These are phyloP conservation scores for Neogale vison DNA, from an alignment of 2,113 vertebrate genomes.

Conservation along the genomic window DNA sequence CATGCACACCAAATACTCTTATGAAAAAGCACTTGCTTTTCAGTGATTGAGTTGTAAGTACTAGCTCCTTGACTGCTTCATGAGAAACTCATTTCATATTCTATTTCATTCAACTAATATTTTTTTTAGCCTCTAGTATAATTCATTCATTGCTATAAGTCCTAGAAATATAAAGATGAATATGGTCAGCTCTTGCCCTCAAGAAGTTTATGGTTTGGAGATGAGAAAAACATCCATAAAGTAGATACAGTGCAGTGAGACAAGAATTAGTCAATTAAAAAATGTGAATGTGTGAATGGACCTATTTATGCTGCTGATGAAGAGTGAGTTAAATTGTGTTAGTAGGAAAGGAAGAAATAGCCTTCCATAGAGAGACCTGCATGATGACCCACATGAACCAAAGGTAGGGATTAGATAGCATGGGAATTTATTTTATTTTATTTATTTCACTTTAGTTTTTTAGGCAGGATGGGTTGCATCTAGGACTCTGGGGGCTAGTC, in stretches of 20 bases:
- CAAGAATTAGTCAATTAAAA: background rate
- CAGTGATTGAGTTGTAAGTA: constrained; percentile 55
- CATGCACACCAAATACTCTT: constrained; percentile 46
- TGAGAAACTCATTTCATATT: constrained; percentile 29
- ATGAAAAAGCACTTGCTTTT: constrained; percentile 60
- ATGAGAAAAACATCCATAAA: background rate
- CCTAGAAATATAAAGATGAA: background rate
- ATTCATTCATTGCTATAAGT: background rate
- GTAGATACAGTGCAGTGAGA: background rate
- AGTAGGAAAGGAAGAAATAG: background rate
- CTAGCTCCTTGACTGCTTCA: background rate
- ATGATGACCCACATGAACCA: no score
- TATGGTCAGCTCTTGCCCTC: background rate
- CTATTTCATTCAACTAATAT: constrained; percentile 8
- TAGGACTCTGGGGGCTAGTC: rapidly evolving
- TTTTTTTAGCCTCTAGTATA: background rate
- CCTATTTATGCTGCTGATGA: background rate
- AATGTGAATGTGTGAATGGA: background rate
- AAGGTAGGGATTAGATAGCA: background rate
- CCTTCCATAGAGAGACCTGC: background rate
- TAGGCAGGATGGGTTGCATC: background rate
- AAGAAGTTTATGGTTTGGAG: background rate
- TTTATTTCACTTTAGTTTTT: background rate
- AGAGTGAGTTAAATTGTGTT: background rate
- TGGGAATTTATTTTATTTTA: background rate